Percentiles rank a stretch among this genome's conserved stretches.
These are phyloP conservation scores for Calephelis nemesis DNA, from an alignment of 1,140 invertebrate genomes.

Conservation along the genomic window DNA sequence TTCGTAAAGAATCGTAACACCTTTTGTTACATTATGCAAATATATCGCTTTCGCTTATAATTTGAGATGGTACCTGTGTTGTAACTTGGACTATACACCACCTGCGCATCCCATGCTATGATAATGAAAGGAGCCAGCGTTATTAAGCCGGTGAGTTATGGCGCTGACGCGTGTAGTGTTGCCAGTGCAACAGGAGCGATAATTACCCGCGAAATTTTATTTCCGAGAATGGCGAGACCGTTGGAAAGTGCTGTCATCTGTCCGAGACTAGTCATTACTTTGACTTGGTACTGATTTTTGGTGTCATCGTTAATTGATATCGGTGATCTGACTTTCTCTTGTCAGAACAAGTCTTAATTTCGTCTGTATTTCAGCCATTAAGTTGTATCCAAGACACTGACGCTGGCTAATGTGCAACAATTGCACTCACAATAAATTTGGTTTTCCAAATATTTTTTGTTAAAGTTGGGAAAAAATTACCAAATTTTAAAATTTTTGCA, in stretches of 20 bases:
- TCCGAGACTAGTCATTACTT: constrained; percentile 35
- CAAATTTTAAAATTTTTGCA: too few relatives aligned
- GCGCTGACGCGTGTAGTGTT: constrained; percentile 59
- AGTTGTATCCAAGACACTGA: too few relatives aligned
- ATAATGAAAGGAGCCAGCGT: constrained; percentile 38
- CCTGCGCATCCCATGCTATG: constrained; percentile 28
- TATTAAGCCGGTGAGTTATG: constrained; percentile 68
- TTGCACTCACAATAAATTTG: too few relatives aligned
- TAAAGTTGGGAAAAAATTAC: too few relatives aligned
- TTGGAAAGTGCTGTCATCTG: constrained; percentile 46
- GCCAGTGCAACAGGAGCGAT: constrained; percentile 59
- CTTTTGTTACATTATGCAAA: too few relatives aligned
- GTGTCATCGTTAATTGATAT: constrained; percentile 16
- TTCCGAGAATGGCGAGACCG: constrained; percentile 52
- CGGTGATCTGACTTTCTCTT: constrained; percentile 9
- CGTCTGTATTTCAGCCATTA: too few relatives aligned
- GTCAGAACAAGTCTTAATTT: neutral
- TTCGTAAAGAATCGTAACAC: too few relatives aligned
- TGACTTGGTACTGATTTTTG: constrained; percentile 18
- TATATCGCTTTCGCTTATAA: too few relatives aligned
- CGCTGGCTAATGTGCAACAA: too few relatives aligned
- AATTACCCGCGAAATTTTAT: constrained; percentile 70
- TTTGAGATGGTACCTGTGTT: neutral
- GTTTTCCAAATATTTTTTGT: too few relatives aligned
- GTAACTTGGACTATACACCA: constrained; percentile 9